These are phyloP conservation scores for Ficedula albicollis DNA, from an alignment of 2,797 vertebrate species.

Conservation along the genomic window DNA sequence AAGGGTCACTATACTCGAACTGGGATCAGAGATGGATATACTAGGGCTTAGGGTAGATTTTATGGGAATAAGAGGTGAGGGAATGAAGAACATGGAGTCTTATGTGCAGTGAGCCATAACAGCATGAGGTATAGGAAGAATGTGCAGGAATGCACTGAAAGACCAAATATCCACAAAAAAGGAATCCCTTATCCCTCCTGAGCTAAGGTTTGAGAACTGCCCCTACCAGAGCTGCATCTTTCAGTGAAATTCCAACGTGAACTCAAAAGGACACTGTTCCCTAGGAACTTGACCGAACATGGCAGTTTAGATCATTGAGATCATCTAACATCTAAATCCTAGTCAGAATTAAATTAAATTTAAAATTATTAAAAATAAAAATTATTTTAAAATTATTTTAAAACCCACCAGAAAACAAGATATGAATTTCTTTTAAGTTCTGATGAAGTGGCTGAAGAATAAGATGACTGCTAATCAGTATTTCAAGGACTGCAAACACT, in stretches of 20 bases:
- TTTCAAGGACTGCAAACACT: background rate
- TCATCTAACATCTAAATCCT: background rate
- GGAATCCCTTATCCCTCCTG: background rate
- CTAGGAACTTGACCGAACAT: background rate
- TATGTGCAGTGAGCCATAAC: background rate
- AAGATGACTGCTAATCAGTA: background rate
- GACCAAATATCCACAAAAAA: background rate
- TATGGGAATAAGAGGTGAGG: background rate
- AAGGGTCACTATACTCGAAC: background rate
- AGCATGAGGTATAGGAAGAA: background rate
- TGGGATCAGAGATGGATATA: background rate
- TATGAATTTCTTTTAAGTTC: background rate
- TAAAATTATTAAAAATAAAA: background rate
- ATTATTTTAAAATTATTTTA: fast-evolving
- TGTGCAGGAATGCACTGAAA: background rate
- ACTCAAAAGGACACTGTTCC: background rate
- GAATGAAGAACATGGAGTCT: background rate
- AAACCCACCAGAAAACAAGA: fast-evolving
- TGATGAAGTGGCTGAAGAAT: background rate
- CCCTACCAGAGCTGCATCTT: background rate
- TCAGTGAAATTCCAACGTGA: background rate
- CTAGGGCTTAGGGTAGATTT: background rate
- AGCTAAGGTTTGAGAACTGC: background rate
- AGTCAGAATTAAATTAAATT: background rate
- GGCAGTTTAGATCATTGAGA: background rate